Conservation (phyloP, 2,888 invertebrate genomes). For the Eupithecia insigniata region DNA sequence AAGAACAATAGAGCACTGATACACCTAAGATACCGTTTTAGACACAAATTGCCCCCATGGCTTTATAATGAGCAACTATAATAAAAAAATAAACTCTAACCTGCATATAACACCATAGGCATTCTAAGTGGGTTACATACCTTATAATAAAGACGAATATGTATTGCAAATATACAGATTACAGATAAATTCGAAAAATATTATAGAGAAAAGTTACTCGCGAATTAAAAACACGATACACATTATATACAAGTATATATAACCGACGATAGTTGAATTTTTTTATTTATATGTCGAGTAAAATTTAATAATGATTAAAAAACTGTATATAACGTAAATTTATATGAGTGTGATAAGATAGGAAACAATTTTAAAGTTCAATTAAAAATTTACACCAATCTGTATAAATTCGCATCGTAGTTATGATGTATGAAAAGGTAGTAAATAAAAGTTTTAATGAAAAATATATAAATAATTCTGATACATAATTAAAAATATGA, state of each 20-base stretch:
- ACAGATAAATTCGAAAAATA: constrained; percentile 59
- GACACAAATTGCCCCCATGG: constrained; percentile 34
- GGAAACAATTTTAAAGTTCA: constrained; percentile 8
- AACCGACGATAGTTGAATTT: constrained; percentile 24
- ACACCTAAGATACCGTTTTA: constrained; percentile 28
- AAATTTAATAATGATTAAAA: constrained; percentile 18
- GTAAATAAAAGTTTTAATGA: too few species aligned
- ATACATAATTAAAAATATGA: neutral
- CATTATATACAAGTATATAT: constrained; percentile 35
- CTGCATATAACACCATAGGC: constrained; percentile 61
- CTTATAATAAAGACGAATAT: constrained; percentile 56
- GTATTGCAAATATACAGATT: constrained; percentile 63
- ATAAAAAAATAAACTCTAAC: constrained; percentile 80
- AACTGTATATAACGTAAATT: constrained; percentile 7
- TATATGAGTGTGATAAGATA: neutral
- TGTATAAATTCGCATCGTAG: neutral
- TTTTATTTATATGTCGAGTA: constrained; percentile 18
- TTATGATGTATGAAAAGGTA: neutral
- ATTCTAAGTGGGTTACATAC: constrained; percentile 72
- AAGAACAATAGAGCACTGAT: constrained; percentile 7
- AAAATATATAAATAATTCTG: too few species aligned
- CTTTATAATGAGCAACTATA: constrained; percentile 69
- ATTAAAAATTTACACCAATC: neutral
- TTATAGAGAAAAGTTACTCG: constrained; percentile 54
- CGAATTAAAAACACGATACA: constrained; percentile 50